A percentile compares a stretch with the other conserved stretches of the same genome.
These are phyloP conservation scores for Erpornis zantholeuca DNA, from an alignment of 2,113 vertebrate genomes.

Conservation along the genomic window DNA sequence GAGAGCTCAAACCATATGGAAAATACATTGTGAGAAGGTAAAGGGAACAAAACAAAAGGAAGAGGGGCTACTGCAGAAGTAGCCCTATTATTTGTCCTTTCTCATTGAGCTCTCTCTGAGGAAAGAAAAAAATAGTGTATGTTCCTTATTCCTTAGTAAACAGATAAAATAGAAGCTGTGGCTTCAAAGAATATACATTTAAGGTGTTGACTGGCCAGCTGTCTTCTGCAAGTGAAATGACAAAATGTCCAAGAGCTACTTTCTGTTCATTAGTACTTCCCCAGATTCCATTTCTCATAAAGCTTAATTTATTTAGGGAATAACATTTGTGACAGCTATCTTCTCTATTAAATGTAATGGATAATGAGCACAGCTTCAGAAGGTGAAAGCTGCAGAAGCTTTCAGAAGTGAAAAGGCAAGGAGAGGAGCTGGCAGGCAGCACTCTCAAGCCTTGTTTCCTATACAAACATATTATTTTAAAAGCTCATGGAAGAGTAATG, in stretches of 20 bases:
- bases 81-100: neutral
- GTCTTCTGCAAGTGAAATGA: neutral
- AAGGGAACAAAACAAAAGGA: neutral
- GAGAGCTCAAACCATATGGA: neutral
- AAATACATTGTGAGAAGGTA: neutral
- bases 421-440: neutral
- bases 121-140: no score
- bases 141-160: neutral
- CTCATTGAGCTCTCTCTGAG: neutral
- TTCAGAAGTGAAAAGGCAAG: neutral
- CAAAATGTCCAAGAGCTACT: neutral
- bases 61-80: neutral
- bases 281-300: neutral
- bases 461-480: neutral
- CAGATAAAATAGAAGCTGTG: neutral
- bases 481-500: neutral
- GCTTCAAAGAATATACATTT: neutral
- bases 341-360: neutral
- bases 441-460: neutral
- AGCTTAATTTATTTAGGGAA: neutral
- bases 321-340: neutral
- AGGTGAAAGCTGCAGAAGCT: no score
- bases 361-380: neutral
- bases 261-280: neutral
- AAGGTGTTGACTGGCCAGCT: neutral